Evolutionary conservation across 2,113 vertebrate species (phyloP).

Genomic region (Hippocampus mohnikei): DNA sequence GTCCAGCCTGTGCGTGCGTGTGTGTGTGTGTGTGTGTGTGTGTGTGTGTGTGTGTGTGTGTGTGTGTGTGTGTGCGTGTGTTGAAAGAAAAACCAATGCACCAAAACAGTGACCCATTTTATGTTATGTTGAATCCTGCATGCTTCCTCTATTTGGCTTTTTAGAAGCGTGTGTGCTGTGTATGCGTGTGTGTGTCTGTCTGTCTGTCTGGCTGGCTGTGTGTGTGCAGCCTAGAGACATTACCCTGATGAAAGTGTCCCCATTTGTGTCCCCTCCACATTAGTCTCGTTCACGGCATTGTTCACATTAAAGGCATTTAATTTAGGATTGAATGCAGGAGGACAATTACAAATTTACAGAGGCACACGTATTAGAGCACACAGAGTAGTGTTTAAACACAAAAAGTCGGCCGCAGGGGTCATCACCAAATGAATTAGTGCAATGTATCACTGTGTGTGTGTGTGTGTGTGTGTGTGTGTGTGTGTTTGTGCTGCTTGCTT

Average conservation of each 20-base stretch:
- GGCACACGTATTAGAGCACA: not conserved
- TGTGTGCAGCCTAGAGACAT: conserved; percentile 19
- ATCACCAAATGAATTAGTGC: conserved; percentile 44
- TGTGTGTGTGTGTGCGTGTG: not conserved
- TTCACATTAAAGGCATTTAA: conserved; percentile 43
- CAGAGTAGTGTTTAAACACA: conserved; percentile 10
- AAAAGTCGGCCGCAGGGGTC: conserved; percentile 21
- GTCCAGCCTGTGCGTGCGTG: not conserved
- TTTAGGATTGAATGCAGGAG: conserved; percentile 20
- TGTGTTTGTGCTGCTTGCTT: not conserved
- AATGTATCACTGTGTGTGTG: conserved; percentile 21
- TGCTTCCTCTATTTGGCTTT: not conserved
- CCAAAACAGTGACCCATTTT: conserved; percentile 38
- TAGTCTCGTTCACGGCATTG: conserved; percentile 30
- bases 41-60: not conserved
- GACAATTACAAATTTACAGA: not conserved
- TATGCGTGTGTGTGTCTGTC: not conserved
- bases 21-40: not conserved
- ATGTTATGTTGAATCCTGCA: not conserved
- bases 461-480: conserved; percentile 15
- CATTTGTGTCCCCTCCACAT: conserved; percentile 15
- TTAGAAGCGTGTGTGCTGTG: not conserved
- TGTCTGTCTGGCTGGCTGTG: not conserved
- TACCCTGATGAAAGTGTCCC: conserved; percentile 42
- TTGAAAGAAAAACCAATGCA: conserved; percentile 14